Conservation (phyloP, 2,888 invertebrate species). For the Rhimphoctona megacephalus region DNA sequence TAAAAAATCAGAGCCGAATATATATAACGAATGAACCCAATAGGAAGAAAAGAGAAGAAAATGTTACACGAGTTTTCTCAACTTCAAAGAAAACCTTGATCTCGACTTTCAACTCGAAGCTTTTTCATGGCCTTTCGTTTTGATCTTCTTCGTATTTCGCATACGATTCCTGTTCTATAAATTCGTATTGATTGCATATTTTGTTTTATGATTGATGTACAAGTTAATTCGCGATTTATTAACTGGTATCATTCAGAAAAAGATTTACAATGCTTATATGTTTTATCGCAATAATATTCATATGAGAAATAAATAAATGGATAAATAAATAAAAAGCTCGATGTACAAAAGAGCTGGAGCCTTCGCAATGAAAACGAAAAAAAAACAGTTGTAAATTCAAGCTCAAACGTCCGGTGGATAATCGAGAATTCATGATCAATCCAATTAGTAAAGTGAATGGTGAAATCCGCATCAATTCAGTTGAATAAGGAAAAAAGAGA, state of each 20-base stretch:
- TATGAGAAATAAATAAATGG: not conserved
- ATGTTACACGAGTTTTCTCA: not conserved
- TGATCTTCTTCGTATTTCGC: not conserved
- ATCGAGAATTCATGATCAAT: slow-evolving; percentile 79
- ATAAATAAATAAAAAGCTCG: not conserved
- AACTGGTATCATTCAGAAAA: not conserved
- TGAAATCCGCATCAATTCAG: slow-evolving; percentile 78
- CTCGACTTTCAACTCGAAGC: not conserved
- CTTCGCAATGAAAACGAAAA: not conserved
- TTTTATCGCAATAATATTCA: not conserved
- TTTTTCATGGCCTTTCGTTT: not conserved
- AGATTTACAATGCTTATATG: not conserved
- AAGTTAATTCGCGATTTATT: not conserved
- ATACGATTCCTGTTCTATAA: too few species aligned
- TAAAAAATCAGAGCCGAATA: not conserved
- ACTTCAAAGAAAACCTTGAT: not conserved
- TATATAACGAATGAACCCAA: not conserved
- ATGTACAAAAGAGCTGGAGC: not conserved
- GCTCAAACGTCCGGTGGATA: slow-evolving; percentile 68
- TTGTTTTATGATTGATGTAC: not conserved
- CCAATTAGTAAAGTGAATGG: slow-evolving; percentile 80
- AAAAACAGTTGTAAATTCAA: not conserved
- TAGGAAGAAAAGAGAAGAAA: not conserved
- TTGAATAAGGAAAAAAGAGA: slow-evolving; percentile 24
- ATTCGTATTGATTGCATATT: too few species aligned